phyloP scores from a whole-genome alignment of 2,888 invertebrate species.

The Drosophila multiciliata region DNA sequence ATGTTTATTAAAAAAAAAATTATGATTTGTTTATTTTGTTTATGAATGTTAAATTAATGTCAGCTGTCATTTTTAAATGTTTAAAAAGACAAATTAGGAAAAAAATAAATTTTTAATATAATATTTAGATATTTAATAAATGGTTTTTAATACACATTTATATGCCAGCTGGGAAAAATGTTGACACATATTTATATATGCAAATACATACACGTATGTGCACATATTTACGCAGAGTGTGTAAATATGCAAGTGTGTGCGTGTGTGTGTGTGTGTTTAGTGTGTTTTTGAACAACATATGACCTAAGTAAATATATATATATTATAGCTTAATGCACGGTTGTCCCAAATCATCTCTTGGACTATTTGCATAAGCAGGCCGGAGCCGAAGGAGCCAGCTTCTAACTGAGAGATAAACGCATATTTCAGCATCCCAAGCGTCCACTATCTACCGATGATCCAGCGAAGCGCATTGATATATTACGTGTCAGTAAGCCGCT shows the following conservation, averaged over 20 bases:
- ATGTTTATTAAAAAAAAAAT: not conserved
- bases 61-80: not conserved
- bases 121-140: not conserved
- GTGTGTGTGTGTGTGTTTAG: not conserved
- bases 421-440: conserved; percentile 56
- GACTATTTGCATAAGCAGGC: conserved; percentile 64
- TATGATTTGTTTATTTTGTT: not conserved
- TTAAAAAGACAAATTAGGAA: not conserved
- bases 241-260: not conserved
- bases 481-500: conserved; percentile 67
- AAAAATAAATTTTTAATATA: not conserved
- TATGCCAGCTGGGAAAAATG: not conserved
- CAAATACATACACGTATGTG: not conserved
- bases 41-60: not conserved
- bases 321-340: conserved; percentile 63
- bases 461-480: conserved; percentile 71
- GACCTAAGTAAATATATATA: conserved; percentile 70
- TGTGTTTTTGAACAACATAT: conserved; percentile 22
- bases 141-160: too few species aligned
- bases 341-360: conserved; percentile 28
- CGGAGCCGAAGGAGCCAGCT: conserved; percentile 15
- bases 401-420: conserved; percentile 33
- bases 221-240: not conserved
- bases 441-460: conserved; percentile 19
- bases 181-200: conserved; percentile 7